Conservation (phyloP, 2,888 invertebrate genomes). For the Anoplius nigerrimus region DNA sequence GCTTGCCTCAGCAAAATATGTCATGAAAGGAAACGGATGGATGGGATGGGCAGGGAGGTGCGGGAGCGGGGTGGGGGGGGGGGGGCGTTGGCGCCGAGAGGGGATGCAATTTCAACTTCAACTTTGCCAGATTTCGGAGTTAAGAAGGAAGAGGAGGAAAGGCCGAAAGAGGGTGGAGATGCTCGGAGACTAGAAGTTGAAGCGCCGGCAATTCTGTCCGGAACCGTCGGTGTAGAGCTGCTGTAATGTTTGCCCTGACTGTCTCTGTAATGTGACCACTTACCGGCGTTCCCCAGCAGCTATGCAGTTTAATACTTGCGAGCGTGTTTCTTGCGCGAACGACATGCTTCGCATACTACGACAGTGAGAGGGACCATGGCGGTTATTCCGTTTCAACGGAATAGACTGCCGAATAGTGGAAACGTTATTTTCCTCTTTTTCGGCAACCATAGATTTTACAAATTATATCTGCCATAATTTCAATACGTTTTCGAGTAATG, state of each 20-base stretch:
- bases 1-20: too few species aligned
- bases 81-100: too few species aligned
- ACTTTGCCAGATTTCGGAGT: slow-evolving; percentile 15
- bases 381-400: not conserved
- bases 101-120: slow-evolving; percentile 31
- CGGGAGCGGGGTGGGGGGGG: too few species aligned
- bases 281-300: slow-evolving; percentile 39
- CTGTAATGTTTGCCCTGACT: slow-evolving; percentile 44
- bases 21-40: too few species aligned
- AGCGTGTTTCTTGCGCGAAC: slow-evolving; percentile 49
- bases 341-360: slow-evolving; percentile 40
- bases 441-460: too few species aligned
- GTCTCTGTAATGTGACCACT: slow-evolving; percentile 55
- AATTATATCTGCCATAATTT: too few species aligned
- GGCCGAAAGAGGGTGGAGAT: not conserved
- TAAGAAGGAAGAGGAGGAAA: not conserved
- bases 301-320: slow-evolving; percentile 55
- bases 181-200: not conserved
- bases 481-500: too few species aligned
- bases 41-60: too few species aligned
- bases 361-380: not conserved
- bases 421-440: too few species aligned
- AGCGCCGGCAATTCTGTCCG: not conserved
- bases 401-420: not conserved
- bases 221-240: slow-evolving; percentile 41